These are phyloP conservation scores for Hemibagrus wyckioides DNA, from an alignment of 2,113 vertebrate species.

Conservation along the genomic window DNA sequence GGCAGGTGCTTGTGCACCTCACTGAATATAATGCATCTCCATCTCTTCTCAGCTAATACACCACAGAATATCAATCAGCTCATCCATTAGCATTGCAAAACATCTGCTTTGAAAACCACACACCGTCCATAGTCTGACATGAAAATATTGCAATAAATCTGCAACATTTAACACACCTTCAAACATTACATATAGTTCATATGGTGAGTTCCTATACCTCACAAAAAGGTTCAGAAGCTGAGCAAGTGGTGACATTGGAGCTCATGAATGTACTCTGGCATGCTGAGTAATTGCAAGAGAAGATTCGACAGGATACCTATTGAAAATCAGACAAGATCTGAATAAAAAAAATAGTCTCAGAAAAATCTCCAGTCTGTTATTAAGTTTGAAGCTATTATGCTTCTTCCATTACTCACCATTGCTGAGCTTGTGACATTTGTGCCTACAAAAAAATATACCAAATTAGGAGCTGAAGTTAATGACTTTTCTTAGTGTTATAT, in stretches of 20 bases:
- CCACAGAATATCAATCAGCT: constrained; percentile 18
- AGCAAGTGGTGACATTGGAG: constrained; percentile 53
- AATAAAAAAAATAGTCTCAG: not conserved
- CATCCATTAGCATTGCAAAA: constrained; percentile 12
- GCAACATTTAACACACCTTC: constrained; percentile 8
- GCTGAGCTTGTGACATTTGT: not conserved
- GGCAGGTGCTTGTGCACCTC: constrained; percentile 52
- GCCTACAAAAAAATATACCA: constrained; percentile 3
- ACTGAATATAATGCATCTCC: constrained; percentile 60
- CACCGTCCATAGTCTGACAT: not conserved
- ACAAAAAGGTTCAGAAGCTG: constrained; percentile 50
- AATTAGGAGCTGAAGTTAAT: not conserved
- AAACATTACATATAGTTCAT: not conserved
- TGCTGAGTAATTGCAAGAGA: constrained; percentile 65
- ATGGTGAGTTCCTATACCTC: constrained; percentile 63
- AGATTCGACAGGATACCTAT: constrained; percentile 66
- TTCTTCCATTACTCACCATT: constrained; percentile 17
- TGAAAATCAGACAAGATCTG: constrained; percentile 19
- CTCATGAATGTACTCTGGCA: constrained; percentile 66
- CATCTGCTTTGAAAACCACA: not conserved
- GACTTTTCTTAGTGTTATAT: not conserved
- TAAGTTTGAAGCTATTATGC: not conserved
- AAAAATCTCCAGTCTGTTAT: not conserved
- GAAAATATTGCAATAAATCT: not conserved
- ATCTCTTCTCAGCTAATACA: constrained; percentile 67